Evolutionary conservation across 1,140 invertebrate genomes (phyloP), one percentile per base, ranked within the genome.

Genomic region (Trichonephila clavata): DNA sequence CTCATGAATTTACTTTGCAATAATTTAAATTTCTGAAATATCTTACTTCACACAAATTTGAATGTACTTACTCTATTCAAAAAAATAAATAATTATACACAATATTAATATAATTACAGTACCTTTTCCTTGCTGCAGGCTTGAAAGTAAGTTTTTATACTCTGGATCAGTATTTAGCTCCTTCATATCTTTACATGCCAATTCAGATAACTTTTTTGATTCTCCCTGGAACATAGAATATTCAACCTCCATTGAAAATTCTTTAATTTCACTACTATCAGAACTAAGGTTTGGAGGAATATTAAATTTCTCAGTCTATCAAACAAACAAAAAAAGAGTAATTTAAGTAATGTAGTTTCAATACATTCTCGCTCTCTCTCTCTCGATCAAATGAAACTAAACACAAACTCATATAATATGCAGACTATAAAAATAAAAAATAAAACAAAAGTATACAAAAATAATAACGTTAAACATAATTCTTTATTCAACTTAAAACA

Each of bases 141-240:
- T 90, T 59, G 71, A 90, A 3, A 90, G 21, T 27, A 90, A 32
- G 68, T 32, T 50, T 80, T 90, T 77, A 80, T 90, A 90, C 21
- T 90, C 88, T 27, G 50, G 7, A 90, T 77, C 24, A 77, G 50
- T 90, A 16, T 71, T 80, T 32, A 90, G 50, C 43, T 80, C 57
- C 81, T 77, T 80, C 21, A 90, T 14, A 21, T 81, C 88, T 13
- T 80, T 90, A 80, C 43, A 77, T 21, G 88, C 88, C 43, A 20
- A 14, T 27, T 77, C 24, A 10, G 71, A 90, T 59, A 80, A 32
- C 14, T 59, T 59, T 90, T 59, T 24, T 20, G 32, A 27, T 61
- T 90, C 68, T 32, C n/a, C 21, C 1, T 90, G 88, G 2, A 90
- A 80, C 18, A 18, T 60, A 18, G 24, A 24, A 90, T 59, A 39